Percentiles rank a stretch among this genome's conserved stretches.
Evolutionary conservation across 2,888 invertebrate species (phyloP).

Genomic region (Vandiemenella viatica): DNA sequence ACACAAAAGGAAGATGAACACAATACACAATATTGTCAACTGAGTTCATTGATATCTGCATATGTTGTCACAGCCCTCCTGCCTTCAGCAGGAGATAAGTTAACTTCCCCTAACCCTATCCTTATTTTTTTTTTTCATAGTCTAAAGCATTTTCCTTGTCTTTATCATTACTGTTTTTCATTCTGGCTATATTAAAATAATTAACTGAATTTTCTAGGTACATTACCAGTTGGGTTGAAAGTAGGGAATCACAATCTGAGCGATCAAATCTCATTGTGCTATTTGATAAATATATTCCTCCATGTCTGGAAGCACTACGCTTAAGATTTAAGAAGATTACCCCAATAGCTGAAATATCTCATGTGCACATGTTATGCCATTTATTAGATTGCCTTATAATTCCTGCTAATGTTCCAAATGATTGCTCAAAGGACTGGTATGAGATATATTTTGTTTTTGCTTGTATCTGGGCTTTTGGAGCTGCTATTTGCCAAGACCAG

Average conservation of each 20-base stretch:
- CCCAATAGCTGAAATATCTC: slow-evolving; percentile 78
- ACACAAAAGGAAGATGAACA: too few relatives aligned
- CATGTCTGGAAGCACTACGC: slow-evolving; percentile 58
- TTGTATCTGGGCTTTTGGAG: slow-evolving; percentile 87
- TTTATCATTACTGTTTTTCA: too few relatives aligned
- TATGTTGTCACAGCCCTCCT: too few relatives aligned
- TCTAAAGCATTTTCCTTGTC: too few relatives aligned
- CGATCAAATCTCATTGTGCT: slow-evolving; percentile 68
- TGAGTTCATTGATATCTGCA: too few relatives aligned
- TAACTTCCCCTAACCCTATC: too few relatives aligned
- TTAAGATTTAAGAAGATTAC: slow-evolving; percentile 76
- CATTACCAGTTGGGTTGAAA: slow-evolving; percentile 79
- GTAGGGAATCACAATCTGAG: slow-evolving; percentile 52
- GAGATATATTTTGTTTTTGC: slow-evolving; percentile 88
- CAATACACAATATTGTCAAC: too few relatives aligned
- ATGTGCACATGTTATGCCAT: slow-evolving; percentile 75
- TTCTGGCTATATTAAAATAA: too few relatives aligned
- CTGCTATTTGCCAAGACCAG: slow-evolving; percentile 74
- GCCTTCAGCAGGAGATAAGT: too few relatives aligned
- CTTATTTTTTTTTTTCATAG: too few relatives aligned
- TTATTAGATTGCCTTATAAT: slow-evolving; percentile 73
- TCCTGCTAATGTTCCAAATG: slow-evolving; percentile 62
- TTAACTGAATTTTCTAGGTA: slow-evolving; percentile 41
- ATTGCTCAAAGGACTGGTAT: slow-evolving; percentile 87
- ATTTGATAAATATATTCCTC: slow-evolving; percentile 81